phyloP scores from a whole-genome alignment of 2,797 vertebrate species.

The Rhinatrema bivittatum region DNA sequence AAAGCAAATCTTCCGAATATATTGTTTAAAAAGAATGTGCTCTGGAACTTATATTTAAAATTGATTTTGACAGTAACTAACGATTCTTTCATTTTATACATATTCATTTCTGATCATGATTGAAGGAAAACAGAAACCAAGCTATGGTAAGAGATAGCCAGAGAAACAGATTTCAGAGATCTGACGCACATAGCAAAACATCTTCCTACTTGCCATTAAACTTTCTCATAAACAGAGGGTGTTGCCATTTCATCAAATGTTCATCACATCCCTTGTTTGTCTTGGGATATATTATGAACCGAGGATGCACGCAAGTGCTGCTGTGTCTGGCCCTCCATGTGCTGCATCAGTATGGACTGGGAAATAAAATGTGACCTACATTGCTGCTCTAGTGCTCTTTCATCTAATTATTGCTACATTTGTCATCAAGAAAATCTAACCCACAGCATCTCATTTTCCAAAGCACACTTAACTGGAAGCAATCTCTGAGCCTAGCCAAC shows the following conservation, averaged over 20 bases:
- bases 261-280: slow-evolving; percentile 3
- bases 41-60: too few species aligned
- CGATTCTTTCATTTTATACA: too few species aligned
- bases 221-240: background rate
- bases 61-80: too few species aligned
- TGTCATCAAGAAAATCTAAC: background rate
- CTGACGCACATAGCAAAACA: slow-evolving; percentile 12
- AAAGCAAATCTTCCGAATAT: too few species aligned
- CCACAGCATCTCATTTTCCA: background rate
- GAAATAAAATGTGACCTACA: background rate
- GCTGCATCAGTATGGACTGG: slow-evolving; percentile 3
- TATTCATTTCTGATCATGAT: background rate
- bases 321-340: background rate
- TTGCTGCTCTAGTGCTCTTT: slow-evolving; percentile 1
- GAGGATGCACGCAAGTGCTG: background rate
- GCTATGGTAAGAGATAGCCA: slow-evolving; percentile 6
- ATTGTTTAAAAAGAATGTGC: too few species aligned
- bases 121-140: background rate
- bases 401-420: slow-evolving; percentile 10
- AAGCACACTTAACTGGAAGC: background rate
- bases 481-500: background rate
- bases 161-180: slow-evolving; percentile 2
- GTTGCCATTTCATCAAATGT: background rate
- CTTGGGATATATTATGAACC: background rate
- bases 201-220: background rate